Evolutionary conservation across 2,888 invertebrate genomes (phyloP).

Genomic region (Metacarcinus magister): DNA sequence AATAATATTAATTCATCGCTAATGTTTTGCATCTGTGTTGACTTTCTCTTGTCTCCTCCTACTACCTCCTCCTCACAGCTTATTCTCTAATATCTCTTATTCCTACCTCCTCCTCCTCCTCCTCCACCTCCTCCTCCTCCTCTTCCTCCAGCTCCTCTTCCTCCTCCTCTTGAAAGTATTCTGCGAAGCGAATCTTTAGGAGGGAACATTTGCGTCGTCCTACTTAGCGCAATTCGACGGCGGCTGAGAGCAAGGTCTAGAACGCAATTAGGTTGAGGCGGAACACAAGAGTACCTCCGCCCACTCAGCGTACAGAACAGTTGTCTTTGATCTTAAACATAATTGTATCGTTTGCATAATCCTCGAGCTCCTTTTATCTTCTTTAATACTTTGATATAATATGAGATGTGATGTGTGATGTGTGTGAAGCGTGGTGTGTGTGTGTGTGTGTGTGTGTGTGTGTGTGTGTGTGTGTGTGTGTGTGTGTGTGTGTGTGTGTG

Average conservation of each 20-base stretch:
- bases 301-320: neutral
- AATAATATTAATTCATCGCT: too few species aligned
- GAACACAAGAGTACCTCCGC: neutral
- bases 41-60: too few species aligned
- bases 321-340: neutral
- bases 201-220: neutral
- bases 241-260: neutral
- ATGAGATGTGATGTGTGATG: neutral
- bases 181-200: too few species aligned
- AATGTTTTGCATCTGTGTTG: too few species aligned
- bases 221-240: neutral
- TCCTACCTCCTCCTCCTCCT: too few species aligned
- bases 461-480: slow-evolving; percentile 13
- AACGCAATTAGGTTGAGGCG: neutral
- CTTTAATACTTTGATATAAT: neutral
- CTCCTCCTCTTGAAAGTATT: too few species aligned
- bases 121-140: too few species aligned
- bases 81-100: too few species aligned
- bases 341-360: slow-evolving; percentile 26
- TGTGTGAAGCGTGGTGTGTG: neutral
- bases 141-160: too few species aligned
- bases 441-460: slow-evolving; percentile 26
- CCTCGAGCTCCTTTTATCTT: neutral
- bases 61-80: too few species aligned
- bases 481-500: neutral